Base-by-base conservation (phyloP, 1,140 invertebrate species). In the Mizuhopecten yessoensis region DNA sequence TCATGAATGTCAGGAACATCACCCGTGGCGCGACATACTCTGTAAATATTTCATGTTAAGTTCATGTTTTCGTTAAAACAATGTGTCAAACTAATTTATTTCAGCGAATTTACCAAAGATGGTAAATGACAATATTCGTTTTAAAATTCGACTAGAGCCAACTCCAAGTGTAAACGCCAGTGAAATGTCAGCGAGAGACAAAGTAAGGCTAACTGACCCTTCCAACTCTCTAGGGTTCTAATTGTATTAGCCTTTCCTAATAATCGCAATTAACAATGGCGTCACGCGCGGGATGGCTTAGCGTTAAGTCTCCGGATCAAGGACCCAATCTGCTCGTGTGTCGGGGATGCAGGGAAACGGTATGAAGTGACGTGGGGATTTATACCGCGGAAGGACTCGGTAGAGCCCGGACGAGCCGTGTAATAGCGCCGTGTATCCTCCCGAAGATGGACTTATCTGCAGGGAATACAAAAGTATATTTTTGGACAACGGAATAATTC, bases 41-140 rank as follows among this genome's bases (percentile, higher is more conserved):
- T 75, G 20, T 75, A 75, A 75, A 75, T 75, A 75, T 75, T 75
- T 75, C 57, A 75, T 75, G 57, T 9, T 29, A 75, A 75, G 57
- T 75, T 75, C 57, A 75, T 75, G 57, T 75, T 75, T 75, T 75
- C 57, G 57, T 75, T 75, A 75, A 75, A 75, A 75, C 57, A 75
- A 75, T 75, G 57, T 75, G 57, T 75, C 57, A 75, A 75, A 75
- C 57, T 75, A 75, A 75, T 75, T 75, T 75, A 75, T 75, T 75
- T 75, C 57, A 75, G n/a, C 17, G 57, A 75, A 75, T 75, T 75
- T 75, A 9, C 23, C n/a, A 75, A 75, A 75, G 57, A 75, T 75
- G 17, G 57, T 29, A 75, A 75, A 75, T 75, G 57, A 75, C 57
- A 75, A 75, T 29, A 75, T 29, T n/a, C 57, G 57, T 29, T 75